phyloP scores from a whole-genome alignment of 2,797 vertebrate genomes.

The Crenuchus spilurus region DNA sequence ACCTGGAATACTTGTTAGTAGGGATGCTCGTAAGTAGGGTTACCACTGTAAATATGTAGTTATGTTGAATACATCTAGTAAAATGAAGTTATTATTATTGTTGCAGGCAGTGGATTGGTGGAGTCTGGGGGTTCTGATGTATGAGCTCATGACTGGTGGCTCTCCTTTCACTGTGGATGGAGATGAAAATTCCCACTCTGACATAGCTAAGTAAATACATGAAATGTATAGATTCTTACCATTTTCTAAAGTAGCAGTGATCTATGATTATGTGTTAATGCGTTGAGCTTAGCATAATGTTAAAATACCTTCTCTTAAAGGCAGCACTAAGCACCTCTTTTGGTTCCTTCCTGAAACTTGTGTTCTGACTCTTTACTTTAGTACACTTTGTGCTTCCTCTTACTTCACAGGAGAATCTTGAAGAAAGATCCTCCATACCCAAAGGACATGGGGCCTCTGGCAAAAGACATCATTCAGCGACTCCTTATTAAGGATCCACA shows the following conservation, averaged over 20 bases:
- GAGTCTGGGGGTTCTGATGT: conserved; percentile 98
- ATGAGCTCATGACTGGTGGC: conserved; percentile 94
- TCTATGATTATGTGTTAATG: too few species aligned
- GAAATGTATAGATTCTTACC: background rate
- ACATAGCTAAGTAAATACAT: conserved; percentile 90
- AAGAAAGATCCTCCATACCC: conserved; percentile 97
- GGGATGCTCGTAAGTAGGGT: too few species aligned
- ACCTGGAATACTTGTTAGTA: too few species aligned
- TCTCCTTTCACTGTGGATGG: conserved; percentile 98
- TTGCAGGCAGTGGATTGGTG: conserved; percentile 98
- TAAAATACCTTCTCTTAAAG: too few species aligned
- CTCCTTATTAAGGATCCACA: conserved; percentile 95
- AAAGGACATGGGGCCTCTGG: conserved; percentile 88
- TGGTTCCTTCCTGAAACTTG: too few species aligned
- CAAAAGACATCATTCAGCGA: conserved; percentile 92
- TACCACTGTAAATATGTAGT: background rate
- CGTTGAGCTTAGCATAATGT: too few species aligned
- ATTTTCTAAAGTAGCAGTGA: background rate
- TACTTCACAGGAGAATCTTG: conserved; percentile 87
- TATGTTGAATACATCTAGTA: too few species aligned
- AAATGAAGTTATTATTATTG: too few species aligned
- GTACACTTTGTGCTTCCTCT: conserved; percentile 17
- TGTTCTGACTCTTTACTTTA: too few species aligned
- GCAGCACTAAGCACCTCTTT: too few species aligned
- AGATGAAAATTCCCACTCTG: conserved; percentile 95